Evolutionary conservation across 2,888 invertebrate genomes (phyloP), one percentile per base, ranked within the genome.

Genomic region (Diaphora mendica): DNA sequence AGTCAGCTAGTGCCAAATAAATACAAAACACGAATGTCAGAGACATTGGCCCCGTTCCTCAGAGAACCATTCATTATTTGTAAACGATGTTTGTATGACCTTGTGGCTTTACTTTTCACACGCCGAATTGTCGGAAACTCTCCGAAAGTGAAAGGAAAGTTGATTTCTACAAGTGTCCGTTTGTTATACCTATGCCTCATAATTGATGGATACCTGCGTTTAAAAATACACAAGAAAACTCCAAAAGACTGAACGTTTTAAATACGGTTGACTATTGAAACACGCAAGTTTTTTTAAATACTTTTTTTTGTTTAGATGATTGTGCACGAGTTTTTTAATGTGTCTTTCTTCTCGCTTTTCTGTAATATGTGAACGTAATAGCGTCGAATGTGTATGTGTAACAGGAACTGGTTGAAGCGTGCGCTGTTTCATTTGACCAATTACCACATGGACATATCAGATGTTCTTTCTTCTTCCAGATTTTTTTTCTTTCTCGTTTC

Each of bases 81-180:
- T 65, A 23, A 64, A 67, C 59, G 66, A 71, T 64, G 70, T 55
- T 62, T 76, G 78, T 66, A 30, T 48, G 68, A 82, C 84, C 82
- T 82, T 84, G 82, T 55, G 67, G 74, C 66, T 77, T 81, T 77
- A 75, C 77, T 76, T 79, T 77, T 75, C 82, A 82, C 82, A 77
- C 64, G 82, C 59, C 64, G 65, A 76, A 75, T 35, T 79, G 73
- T 35, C 30, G 51, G 68, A 48, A 64, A 44, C 51, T 39, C 51
- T 55, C 44, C 75, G 75, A 84, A 82, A 84, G 84, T 84, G 84
- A 80, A 84, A 82, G 82, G 84, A 82, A 84, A 84, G 82, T 79
- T 13, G 30, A 15, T 35, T 11, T 20, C 59, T 23, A 44, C 68
- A 55, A 69, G 62, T 64, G 64, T 64, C 15, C 13, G 17, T 35